phyloP scores from a whole-genome alignment of 1,140 invertebrate genomes.

The Theocolax elegans region DNA sequence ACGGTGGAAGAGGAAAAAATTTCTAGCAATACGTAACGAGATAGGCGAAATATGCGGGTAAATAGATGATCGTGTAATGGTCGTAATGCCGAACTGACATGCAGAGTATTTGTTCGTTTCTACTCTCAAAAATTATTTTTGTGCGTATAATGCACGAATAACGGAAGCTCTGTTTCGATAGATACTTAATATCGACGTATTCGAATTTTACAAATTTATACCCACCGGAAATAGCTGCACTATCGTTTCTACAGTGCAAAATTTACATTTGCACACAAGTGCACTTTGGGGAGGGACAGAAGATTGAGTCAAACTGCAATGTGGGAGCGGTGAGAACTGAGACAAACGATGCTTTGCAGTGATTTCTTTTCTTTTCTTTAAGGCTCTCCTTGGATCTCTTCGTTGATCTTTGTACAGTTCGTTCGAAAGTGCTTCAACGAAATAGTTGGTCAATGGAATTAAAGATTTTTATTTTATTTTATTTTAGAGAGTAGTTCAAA shows the following conservation, averaged over 20 bases:
- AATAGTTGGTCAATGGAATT: no score
- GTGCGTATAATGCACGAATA: background rate
- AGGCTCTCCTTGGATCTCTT: no score
- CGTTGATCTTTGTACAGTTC: no score
- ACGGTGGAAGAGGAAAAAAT: background rate
- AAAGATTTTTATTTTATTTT: no score
- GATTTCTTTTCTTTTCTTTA: background rate
- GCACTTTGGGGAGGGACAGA: no score
- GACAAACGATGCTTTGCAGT: background rate
- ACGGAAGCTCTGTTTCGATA: background rate
- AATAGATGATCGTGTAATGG: slow-evolving; percentile 10
- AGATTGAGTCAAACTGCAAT: no score
- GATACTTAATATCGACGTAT: background rate
- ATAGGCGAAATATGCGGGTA: background rate
- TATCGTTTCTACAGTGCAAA: background rate
- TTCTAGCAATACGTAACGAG: background rate
- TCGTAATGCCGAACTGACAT: slow-evolving; percentile 20
- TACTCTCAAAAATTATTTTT: no score
- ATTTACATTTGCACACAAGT: no score
- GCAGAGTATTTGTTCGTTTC: background rate
- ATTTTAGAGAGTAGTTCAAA: no score
- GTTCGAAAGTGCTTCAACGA: no score
- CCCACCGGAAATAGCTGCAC: background rate
- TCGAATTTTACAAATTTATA: slow-evolving; percentile 16
- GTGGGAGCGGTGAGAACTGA: no score